These are phyloP conservation scores for Holacanthella duospinosa DNA, from an alignment of 2,888 invertebrate species.

Conservation along the genomic window DNA sequence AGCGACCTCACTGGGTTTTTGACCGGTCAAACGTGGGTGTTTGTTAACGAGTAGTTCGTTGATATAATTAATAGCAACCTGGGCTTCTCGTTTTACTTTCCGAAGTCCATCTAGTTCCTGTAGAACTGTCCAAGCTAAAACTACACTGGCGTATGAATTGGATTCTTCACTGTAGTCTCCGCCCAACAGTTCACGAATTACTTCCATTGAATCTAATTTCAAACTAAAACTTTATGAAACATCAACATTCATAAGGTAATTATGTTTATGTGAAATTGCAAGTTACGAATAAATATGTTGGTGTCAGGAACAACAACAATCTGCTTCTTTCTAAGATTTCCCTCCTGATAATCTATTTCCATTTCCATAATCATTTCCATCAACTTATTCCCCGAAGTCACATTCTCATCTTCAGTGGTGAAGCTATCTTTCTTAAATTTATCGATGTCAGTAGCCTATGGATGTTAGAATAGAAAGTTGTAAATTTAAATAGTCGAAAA, in stretches of 20 bases:
- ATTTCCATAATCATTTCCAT: not conserved
- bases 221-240: too few species aligned
- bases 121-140: conserved; percentile 36
- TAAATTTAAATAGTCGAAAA: too few species aligned
- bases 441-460: too few species aligned
- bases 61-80: conserved; percentile 14
- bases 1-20: conserved; percentile 31
- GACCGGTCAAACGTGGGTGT: conserved; percentile 30
- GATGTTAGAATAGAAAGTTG: too few species aligned
- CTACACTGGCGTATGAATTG: conserved; percentile 12
- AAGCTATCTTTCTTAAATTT: not conserved
- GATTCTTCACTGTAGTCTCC: not conserved
- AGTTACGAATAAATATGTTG: not conserved
- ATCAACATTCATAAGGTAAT: too few species aligned
- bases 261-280: too few species aligned
- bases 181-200: not conserved
- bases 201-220: not conserved
- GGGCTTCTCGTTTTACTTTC: not conserved
- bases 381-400: not conserved
- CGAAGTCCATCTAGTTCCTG: conserved; percentile 31
- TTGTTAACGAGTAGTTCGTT: conserved; percentile 21
- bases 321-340: not conserved
- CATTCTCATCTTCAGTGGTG: not conserved
- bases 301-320: not conserved
- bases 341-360: not conserved